These are phyloP conservation scores for Lasioglossum figueresi DNA, from an alignment of 2,888 invertebrate species.

Conservation along the genomic window DNA sequence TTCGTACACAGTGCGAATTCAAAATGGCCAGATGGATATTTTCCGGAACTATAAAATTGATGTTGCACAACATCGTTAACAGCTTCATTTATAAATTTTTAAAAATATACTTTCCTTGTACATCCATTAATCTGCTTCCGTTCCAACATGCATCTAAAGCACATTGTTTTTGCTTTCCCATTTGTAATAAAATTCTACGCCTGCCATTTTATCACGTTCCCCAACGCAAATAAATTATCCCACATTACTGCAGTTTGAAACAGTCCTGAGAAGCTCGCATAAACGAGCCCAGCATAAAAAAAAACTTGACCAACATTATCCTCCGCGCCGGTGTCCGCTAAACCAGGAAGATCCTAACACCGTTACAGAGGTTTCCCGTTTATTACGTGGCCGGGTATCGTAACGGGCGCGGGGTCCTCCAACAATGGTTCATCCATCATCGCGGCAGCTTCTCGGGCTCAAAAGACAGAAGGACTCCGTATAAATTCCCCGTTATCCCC, in stretches of 20 bases:
- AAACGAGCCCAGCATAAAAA: background rate
- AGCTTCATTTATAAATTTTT: no score
- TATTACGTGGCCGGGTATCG: slow-evolving; percentile 29
- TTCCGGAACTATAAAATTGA: no score
- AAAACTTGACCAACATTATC: background rate
- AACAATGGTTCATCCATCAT: slow-evolving; percentile 15
- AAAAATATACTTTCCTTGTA: no score
- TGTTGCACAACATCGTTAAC: no score
- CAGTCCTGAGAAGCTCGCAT: background rate
- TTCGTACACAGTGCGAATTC: no score
- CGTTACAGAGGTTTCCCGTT: slow-evolving; percentile 8
- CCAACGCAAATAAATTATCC: background rate
- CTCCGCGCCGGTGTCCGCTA: background rate
- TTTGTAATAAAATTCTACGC: background rate
- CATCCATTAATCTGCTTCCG: no score
- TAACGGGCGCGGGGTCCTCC: slow-evolving; percentile 12
- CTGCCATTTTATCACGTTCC: background rate
- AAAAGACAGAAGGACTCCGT: slow-evolving; percentile 12
- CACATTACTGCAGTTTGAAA: background rate
- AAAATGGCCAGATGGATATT: no score
- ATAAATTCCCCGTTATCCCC: slow-evolving; percentile 27
- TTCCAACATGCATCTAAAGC: background rate
- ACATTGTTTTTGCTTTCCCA: background rate
- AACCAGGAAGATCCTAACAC: background rate
- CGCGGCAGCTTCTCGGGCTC: slow-evolving; percentile 17